These are phyloP conservation scores for Tipula helvola DNA, from an alignment of 2,888 invertebrate genomes.

Conservation along the genomic window DNA sequence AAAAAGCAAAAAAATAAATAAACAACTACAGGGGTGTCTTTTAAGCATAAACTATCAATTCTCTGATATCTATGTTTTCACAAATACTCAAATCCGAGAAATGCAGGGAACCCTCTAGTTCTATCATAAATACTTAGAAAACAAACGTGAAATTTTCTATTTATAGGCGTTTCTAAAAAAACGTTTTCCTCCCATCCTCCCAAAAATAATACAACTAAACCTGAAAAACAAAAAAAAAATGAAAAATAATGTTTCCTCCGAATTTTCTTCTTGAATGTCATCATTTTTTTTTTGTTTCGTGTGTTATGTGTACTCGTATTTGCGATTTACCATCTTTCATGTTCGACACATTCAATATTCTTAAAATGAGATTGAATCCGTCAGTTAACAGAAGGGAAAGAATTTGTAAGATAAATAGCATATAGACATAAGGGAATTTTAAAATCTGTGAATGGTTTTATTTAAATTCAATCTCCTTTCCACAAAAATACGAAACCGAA, in stretches of 20 bases:
- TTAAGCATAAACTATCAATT: no score
- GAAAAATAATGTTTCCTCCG: background rate
- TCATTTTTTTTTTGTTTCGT: background rate
- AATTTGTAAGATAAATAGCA: background rate
- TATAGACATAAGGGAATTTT: background rate
- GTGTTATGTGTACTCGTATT: background rate
- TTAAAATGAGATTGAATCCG: background rate
- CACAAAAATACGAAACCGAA: background rate
- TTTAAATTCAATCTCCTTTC: background rate
- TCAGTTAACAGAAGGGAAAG: background rate
- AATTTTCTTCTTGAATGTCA: background rate
- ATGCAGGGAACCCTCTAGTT: background rate
- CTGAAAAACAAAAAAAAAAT: background rate
- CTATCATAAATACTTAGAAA: background rate
- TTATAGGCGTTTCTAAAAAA: background rate
- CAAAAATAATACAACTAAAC: background rate
- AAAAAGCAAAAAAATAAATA: no score
- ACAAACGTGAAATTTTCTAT: background rate
- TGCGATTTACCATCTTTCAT: background rate
- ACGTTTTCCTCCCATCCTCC: background rate
- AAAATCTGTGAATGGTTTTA: background rate
- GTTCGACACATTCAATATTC: background rate
- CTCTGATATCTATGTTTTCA: no score
- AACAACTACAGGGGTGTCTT: no score
- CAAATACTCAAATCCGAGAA: no score